Base-by-base conservation (phyloP, 2,113 vertebrate species). In the Pygathrix nemaeus region DNA sequence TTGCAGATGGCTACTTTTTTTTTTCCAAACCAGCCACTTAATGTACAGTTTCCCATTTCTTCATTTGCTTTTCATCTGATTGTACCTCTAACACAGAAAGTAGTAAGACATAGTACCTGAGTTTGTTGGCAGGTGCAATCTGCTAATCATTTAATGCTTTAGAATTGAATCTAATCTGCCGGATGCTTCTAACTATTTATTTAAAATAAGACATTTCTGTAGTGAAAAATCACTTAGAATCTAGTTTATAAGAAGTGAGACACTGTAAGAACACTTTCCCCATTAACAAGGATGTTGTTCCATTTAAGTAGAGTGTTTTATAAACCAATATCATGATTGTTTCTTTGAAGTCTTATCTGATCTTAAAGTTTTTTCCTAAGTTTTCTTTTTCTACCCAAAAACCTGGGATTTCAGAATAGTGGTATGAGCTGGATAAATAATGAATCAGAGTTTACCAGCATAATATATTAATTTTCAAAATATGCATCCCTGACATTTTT, bases 41-140 rank as follows among this genome's bases (percentile, higher is more conserved):
- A 98, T 95, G 90, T 96, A 96, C 76, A 98, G 98, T 98, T 97
- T 96, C 90, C 96, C 79, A 96, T 97, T 98, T 98, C 97, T 87
- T 95, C 83, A 98, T 98, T 98, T 98, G 93, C 80, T 97, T 97
- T 94, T 98, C 90, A 95, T 97, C 93, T 90, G 94, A 98, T 92
- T 96, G 57, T 97, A 97, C 73, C 72, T 97, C 84, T 96, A 84
- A 97, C 72, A 83, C 32, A 97, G 82, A 97, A 98, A 97, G 97
- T 96, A 97, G 61, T 52, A 93, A 95, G 72, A 72, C 30, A 85
- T 48, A 94, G 32, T 52, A 82, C 70, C 78, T 96, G 86, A 92
- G 35, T 72, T 93, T 75, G 79, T 75, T 90, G 88, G 43, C 35
- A 83, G 84, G 83, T 92, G 64, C 50, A 97, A 70, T 95, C 72